Evolutionary conservation across 2,888 invertebrate genomes (phyloP).

Genomic region (Phragmatobia fuliginosa): DNA sequence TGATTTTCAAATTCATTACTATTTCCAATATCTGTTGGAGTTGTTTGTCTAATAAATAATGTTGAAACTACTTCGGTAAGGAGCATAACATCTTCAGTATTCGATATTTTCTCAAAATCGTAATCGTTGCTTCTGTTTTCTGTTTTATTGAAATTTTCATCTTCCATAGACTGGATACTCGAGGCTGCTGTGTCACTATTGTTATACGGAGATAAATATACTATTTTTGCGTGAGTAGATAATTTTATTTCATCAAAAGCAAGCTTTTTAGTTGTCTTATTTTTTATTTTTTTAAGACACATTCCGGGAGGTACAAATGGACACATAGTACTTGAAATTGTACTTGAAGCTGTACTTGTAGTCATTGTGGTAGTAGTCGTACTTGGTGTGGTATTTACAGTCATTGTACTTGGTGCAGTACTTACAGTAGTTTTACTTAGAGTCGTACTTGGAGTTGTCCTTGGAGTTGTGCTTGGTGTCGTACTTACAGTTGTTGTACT

Average conservation of each 20-base stretch:
- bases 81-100: not conserved
- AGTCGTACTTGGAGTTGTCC: not conserved
- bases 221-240: not conserved
- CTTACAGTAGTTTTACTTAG: not conserved
- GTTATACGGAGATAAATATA: not conserved
- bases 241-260: not conserved
- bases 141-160: not conserved
- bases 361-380: too few relatives aligned
- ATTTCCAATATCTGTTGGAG: not conserved
- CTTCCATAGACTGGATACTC: not conserved
- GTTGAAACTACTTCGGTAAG: not conserved
- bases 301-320: conserved; percentile 23
- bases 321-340: conserved; percentile 12
- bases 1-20: not conserved
- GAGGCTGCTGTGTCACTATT: too few relatives aligned
- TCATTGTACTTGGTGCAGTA: too few relatives aligned
- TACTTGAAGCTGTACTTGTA: too few relatives aligned
- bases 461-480: not conserved
- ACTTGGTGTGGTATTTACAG: too few relatives aligned
- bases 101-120: not conserved
- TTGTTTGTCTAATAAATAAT: not conserved
- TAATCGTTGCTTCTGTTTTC: not conserved
- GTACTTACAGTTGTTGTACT: too few relatives aligned
- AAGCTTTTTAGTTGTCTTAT: conserved; percentile 10
- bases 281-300: conserved; percentile 22